Evolutionary conservation across 2,797 vertebrate genomes (phyloP).

Genomic region (Iguana delicatissima): DNA sequence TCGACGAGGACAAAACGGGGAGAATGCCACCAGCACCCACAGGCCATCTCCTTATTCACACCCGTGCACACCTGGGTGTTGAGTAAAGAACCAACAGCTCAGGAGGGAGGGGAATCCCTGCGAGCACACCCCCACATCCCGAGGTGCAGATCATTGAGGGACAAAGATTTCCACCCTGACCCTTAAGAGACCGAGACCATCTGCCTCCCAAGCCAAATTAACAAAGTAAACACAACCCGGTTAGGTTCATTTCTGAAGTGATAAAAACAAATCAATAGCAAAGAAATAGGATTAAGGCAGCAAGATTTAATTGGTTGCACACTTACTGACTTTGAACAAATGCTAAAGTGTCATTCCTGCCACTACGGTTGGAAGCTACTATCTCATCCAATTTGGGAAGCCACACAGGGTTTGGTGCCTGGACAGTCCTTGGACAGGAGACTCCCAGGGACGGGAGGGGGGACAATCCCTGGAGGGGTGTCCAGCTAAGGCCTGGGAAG

Average conservation of each 20-base stretch:
- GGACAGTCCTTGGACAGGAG: no score
- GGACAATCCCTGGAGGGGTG: no score
- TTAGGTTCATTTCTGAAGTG: neutral
- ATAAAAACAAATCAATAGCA: neutral
- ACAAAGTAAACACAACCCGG: neutral
- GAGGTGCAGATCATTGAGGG: conserved; percentile 39
- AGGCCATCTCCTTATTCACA: conserved; percentile 62
- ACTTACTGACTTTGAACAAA: no score
- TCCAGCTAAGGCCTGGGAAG: no score
- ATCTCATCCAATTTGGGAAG: no score
- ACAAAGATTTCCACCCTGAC: conserved; percentile 19
- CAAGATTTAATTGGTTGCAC: neutral
- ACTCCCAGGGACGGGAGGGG: no score
- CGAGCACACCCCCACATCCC: neutral
- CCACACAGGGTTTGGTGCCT: no score
- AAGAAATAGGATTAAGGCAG: neutral
- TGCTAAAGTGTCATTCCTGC: neutral
- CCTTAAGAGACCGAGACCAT: no score
- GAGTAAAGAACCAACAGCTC: conserved; percentile 51
- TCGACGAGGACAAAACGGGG: conserved; percentile 58
- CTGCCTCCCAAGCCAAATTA: neutral
- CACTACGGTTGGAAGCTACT: neutral
- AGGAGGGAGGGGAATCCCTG: neutral
- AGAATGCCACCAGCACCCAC: conserved; percentile 43
- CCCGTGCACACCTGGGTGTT: conserved; percentile 50